Percentiles rank a stretch among this genome's conserved stretches.
Conservation (phyloP, 2,113 vertebrate species). For the Hylia prasina region DNA sequence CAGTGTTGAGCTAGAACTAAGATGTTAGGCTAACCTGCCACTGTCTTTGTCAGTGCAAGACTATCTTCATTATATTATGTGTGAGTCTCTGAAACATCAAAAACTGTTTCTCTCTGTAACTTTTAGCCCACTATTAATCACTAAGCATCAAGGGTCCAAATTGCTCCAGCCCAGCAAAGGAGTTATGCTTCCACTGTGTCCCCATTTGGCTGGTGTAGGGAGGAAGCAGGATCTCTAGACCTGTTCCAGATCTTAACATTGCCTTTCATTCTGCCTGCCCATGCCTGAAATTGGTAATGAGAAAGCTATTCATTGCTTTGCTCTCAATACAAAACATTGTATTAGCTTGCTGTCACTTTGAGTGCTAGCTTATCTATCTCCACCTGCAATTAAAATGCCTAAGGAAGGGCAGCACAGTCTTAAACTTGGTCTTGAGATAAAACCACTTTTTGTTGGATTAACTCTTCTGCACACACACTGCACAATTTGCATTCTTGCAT, state of each 20-base stretch:
- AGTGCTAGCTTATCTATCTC: not conserved
- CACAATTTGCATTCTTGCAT: not conserved
- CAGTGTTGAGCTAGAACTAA: fast-evolving
- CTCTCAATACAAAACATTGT: not conserved
- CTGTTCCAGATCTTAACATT: not conserved
- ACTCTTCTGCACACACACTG: not conserved
- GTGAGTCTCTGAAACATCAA: not conserved
- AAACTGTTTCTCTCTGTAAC: not conserved
- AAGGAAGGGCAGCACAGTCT: not conserved
- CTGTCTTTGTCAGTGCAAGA: not conserved
- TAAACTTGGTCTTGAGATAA: not conserved
- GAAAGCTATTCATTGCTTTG: not conserved
- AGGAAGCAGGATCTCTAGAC: not conserved
- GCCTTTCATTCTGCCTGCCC: not conserved
- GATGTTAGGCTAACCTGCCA: not conserved
- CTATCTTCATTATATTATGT: not conserved
- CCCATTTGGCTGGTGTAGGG: not conserved
- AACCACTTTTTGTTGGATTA: not conserved
- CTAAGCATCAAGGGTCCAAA: not conserved
- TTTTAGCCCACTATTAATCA: not conserved
- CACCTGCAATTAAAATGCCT: not conserved
- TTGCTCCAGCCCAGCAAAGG: not conserved
- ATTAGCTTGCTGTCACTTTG: not conserved
- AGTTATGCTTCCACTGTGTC: not conserved
- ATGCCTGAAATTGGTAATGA: not conserved